These are phyloP conservation scores for Luscinia megarhynchos DNA, from an alignment of 2,797 vertebrate species.

Conservation along the genomic window DNA sequence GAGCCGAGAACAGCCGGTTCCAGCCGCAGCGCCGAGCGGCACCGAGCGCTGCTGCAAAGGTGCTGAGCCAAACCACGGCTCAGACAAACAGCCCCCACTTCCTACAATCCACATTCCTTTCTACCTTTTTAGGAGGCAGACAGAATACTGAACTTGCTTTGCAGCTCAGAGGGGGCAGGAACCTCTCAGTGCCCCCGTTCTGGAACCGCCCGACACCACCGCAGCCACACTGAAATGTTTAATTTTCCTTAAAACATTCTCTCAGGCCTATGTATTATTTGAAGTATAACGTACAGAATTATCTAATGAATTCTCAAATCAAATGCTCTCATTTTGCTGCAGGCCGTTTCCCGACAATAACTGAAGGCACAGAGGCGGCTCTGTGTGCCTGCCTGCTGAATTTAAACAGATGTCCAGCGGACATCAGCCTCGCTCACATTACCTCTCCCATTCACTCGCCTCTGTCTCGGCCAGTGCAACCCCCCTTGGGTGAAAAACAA, in stretches of 20 bases:
- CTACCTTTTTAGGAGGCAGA: neutral
- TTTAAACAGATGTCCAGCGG: conserved; percentile 24
- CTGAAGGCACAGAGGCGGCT: conserved; percentile 8
- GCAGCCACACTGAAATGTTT: conserved; percentile 54
- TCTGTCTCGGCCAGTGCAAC: neutral
- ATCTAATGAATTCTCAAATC: conserved; percentile 56
- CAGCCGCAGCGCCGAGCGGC: neutral
- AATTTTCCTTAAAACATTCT: conserved; percentile 66
- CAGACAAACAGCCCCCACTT: neutral
- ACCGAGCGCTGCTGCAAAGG: neutral
- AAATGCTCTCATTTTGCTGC: conserved; percentile 54
- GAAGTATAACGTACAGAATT: conserved; percentile 50
- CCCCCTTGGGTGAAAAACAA: conserved; percentile 13
- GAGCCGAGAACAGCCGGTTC: no score
- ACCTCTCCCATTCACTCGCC: neutral
- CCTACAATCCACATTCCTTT: conserved; percentile 17
- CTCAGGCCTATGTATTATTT: conserved; percentile 52
- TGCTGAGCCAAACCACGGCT: neutral
- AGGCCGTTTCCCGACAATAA: conserved; percentile 56
- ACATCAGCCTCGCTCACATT: neutral
- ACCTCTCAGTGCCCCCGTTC: neutral
- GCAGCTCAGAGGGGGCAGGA: conserved; percentile 42
- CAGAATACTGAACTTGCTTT: conserved; percentile 34
- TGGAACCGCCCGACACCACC: conserved; percentile 32
- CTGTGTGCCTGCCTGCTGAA: neutral